These are phyloP conservation scores for Pygoscelis antarcticus DNA, from an alignment of 2,113 vertebrate species.

Conservation along the genomic window DNA sequence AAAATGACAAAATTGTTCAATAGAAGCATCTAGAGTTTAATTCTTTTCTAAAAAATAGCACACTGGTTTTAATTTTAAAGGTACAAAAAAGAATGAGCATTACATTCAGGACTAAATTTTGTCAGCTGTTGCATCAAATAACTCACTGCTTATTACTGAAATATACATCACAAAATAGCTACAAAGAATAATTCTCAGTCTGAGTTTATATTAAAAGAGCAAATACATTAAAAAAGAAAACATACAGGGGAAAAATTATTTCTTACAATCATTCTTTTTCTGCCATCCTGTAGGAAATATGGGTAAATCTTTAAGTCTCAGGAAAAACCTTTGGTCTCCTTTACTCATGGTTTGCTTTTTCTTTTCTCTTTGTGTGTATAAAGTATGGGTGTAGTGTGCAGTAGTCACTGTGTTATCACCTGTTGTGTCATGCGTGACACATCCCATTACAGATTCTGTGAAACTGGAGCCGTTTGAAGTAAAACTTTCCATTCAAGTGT, in stretches of 20 bases:
- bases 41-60: slow-evolving; percentile 23
- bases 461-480: neutral
- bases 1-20: neutral
- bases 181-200: neutral
- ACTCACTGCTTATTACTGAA: neutral
- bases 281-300: neutral
- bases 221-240: neutral
- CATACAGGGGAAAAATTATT: neutral
- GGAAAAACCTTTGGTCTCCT: neutral
- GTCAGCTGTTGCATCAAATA: slow-evolving; percentile 15
- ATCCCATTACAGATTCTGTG: neutral
- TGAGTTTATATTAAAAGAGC: slow-evolving; percentile 9
- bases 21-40: neutral
- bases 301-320: neutral
- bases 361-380: neutral
- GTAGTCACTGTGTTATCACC: neutral
- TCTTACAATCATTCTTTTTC: slow-evolving; percentile 19
- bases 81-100: neutral
- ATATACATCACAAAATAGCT: neutral
- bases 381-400: neutral
- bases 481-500: slow-evolving; percentile 34
- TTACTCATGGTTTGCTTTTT: neutral
- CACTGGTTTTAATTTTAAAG: slow-evolving; percentile 11
- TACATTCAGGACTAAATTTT: slow-evolving; percentile 12
- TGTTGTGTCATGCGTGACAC: neutral